These are phyloP conservation scores for Habroteleia sp. DNA, from an alignment of 2,888 invertebrate genomes.

Conservation along the genomic window DNA sequence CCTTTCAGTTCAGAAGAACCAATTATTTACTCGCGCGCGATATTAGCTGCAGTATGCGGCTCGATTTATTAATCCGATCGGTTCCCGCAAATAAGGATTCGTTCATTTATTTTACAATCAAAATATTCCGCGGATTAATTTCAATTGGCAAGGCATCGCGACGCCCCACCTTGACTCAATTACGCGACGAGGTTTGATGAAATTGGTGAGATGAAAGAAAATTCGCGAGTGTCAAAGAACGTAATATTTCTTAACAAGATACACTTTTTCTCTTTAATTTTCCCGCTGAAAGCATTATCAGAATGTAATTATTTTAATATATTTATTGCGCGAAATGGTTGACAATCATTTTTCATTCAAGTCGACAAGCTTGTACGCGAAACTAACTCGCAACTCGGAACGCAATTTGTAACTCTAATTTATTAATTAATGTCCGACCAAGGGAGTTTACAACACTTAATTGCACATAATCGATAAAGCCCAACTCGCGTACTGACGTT, in stretches of 20 bases:
- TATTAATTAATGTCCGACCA: conserved; percentile 20
- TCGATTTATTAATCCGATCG: conserved; percentile 27
- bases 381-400: conserved; percentile 21
- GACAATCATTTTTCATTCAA: conserved; percentile 17
- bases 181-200: conserved; percentile 23
- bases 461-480: conserved; percentile 29
- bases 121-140: conserved; percentile 18
- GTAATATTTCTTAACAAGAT: conserved; percentile 26
- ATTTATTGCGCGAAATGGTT: conserved; percentile 4
- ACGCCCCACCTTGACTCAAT: conserved; percentile 8
- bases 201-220: conserved; percentile 21
- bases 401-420: conserved; percentile 31
- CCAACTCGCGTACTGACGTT: conserved; percentile 10
- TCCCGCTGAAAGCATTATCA: not conserved
- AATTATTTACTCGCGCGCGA: conserved; percentile 50
- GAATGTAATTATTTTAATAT: conserved; percentile 7
- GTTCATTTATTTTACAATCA: conserved; percentile 37
- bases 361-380: conserved; percentile 9
- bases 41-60: conserved; percentile 29
- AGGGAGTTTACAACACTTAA: conserved; percentile 18
- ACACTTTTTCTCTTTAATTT: no score
- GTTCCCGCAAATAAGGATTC: conserved; percentile 17
- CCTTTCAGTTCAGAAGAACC: conserved; percentile 39
- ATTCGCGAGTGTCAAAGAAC: conserved; percentile 23
- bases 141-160: not conserved